phyloP scores from a whole-genome alignment of 2,888 invertebrate species.

The Hydraecia micacea region DNA sequence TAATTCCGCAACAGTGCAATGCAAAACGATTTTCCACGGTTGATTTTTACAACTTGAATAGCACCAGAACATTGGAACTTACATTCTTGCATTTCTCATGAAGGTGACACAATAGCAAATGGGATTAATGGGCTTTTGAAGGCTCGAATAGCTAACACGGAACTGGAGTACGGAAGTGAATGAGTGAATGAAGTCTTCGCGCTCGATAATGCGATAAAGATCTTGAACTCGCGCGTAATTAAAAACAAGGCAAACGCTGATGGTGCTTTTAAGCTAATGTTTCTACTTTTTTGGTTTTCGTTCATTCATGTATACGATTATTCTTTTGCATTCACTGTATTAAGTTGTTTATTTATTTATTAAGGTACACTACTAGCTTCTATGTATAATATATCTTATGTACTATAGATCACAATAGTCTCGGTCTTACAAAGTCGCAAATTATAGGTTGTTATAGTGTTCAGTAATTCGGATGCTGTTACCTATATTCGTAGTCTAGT shows the following conservation, averaged over 20 bases:
- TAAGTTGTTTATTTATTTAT: no score
- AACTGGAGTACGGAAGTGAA: slow-evolving; percentile 58
- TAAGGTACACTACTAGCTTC: no score
- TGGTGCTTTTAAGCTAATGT: slow-evolving; percentile 21
- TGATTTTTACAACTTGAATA: slow-evolving; percentile 49
- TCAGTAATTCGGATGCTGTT: not conserved
- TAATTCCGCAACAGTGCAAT: slow-evolving; percentile 37
- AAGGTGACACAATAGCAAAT: slow-evolving; percentile 56
- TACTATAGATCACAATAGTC: no score
- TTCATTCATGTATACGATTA: not conserved
- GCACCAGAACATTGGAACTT: slow-evolving; percentile 18
- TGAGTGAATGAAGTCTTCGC: slow-evolving; percentile 70
- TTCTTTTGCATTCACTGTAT: not conserved
- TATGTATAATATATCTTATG: no score
- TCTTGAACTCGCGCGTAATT: slow-evolving; percentile 72
- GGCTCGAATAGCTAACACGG: slow-evolving; percentile 53
- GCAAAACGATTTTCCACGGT: slow-evolving; percentile 55
- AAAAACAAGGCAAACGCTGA: slow-evolving; percentile 62
- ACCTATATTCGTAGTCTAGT: not conserved
- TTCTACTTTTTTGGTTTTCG: slow-evolving; percentile 28
- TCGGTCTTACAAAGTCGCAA: no score
- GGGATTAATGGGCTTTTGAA: slow-evolving; percentile 54
- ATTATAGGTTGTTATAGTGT: no score
- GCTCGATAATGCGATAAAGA: slow-evolving; percentile 78
- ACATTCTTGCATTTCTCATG: slow-evolving; percentile 31